phyloP scores from a whole-genome alignment of 1,140 invertebrate species.

The Drosophila insularis region DNA sequence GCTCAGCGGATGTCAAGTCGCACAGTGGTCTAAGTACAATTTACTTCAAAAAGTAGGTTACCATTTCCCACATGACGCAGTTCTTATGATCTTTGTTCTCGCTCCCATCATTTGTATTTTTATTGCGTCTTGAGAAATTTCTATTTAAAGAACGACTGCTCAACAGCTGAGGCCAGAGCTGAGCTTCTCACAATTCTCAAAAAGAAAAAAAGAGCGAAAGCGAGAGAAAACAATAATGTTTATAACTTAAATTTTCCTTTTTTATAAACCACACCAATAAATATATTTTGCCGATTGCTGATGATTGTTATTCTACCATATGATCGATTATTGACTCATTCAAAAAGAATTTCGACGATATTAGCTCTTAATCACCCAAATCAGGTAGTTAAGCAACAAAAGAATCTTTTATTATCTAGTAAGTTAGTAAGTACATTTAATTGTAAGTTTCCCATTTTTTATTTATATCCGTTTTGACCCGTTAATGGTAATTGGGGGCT shows the following conservation, averaged over 20 bases:
- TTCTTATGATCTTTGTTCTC: neutral
- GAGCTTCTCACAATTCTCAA: conserved; percentile 6
- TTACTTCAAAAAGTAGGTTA: conserved; percentile 4
- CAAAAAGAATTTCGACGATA: conserved; percentile 21
- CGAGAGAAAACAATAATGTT: neutral
- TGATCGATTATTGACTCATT: conserved; percentile 39
- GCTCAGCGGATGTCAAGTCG: conserved; percentile 31
- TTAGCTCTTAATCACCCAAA: conserved; percentile 51
- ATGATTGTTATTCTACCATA: conserved; percentile 26
- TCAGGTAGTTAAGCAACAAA: neutral
- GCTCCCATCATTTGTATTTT: neutral
- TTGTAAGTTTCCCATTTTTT: neutral
- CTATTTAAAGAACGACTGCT: neutral
- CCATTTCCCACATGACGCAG: neutral
- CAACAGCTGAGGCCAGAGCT: neutral
- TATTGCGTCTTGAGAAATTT: conserved; percentile 38
- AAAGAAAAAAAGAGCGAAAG: neutral
- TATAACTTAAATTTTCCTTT: neutral
- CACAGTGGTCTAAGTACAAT: conserved; percentile 47
- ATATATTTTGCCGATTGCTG: conserved; percentile 34
- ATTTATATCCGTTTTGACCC: conserved; percentile 19
- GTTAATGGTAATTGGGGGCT: conserved; percentile 30
- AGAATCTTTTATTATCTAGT: neutral
- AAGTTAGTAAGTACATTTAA: neutral
- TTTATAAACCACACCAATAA: neutral